A percentile compares a stretch with the other conserved stretches of the same genome.
Evolutionary conservation across 2,113 vertebrate species (phyloP).

Genomic region (Myotis davidii): DNA sequence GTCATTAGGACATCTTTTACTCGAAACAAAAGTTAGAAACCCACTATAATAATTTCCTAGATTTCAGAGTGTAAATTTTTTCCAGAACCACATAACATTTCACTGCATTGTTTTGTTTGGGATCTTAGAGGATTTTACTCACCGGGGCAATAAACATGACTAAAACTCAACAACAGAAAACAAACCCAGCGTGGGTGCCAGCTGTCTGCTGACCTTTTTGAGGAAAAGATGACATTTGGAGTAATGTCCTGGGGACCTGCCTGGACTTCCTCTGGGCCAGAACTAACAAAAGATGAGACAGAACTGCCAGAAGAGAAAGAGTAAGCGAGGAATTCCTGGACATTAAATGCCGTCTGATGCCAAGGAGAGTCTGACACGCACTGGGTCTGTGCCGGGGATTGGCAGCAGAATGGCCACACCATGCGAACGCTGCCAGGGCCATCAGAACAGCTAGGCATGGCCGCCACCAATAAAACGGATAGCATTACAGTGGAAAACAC

Average conservation of each 20-base stretch:
- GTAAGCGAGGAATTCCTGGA: not conserved
- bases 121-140: not conserved
- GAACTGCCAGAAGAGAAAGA: not conserved
- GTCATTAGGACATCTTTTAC: not conserved
- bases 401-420: not conserved
- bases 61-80: conserved; percentile 45
- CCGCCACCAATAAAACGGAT: not conserved
- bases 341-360: not conserved
- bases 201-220: not conserved
- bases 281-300: not conserved
- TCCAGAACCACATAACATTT: not conserved
- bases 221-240: not conserved
- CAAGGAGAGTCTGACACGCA: not conserved
- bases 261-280: not conserved
- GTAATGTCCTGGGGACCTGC: not conserved
- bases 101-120: not conserved
- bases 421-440: rapidly evolving
- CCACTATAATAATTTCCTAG: conserved; percentile 27
- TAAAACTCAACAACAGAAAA: conserved; percentile 4
- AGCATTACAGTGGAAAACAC: not conserved
- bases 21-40: conserved; percentile 3
- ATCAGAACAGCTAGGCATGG: rapidly evolving
- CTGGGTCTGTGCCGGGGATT: not conserved
- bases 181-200: not conserved
- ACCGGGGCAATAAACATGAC: not conserved